These are phyloP conservation scores for Amphiprion percula DNA, from an alignment of 2,113 vertebrate genomes.

Conservation along the genomic window DNA sequence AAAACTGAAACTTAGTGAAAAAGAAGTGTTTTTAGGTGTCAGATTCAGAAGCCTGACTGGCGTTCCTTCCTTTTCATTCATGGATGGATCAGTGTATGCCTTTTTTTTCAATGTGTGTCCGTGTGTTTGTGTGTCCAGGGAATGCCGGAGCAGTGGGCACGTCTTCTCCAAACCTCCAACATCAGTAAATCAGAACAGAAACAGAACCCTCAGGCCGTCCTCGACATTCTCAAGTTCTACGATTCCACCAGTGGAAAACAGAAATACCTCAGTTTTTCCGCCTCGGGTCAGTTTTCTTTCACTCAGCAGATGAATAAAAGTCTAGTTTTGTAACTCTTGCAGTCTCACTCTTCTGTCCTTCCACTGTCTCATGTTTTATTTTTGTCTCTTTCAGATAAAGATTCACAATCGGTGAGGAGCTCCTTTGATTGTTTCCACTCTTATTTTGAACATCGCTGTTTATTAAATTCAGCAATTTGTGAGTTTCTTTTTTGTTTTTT, in stretches of 20 bases:
- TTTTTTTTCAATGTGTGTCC: neutral
- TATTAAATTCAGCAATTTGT: neutral
- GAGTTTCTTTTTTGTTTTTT: neutral
- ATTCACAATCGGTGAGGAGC: conserved; percentile 73
- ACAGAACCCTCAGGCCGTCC: conserved; percentile 97
- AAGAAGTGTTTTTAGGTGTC: neutral
- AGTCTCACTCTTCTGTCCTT: conserved; percentile 9
- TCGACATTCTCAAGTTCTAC: conserved; percentile 97
- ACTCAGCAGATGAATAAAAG: neutral
- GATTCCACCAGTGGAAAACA: conserved; percentile 95
- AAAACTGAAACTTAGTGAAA: neutral
- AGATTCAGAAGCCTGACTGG: neutral
- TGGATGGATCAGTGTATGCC: neutral
- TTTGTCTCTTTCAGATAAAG: conserved; percentile 81
- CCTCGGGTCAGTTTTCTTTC: conserved; percentile 85
- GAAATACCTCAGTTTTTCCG: conserved; percentile 95
- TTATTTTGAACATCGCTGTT: neutral
- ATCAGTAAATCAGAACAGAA: conserved; percentile 98
- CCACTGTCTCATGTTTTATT: conserved; percentile 1
- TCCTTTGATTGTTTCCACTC: neutral
- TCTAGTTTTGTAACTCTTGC: neutral
- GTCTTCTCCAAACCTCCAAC: conserved; percentile 96
- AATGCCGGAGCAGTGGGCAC: conserved; percentile 99
- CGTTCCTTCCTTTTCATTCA: no score
- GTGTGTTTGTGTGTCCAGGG: conserved; percentile 85